Percentiles rank a stretch among this genome's conserved stretches.
phyloP scores from a whole-genome alignment of 2,888 invertebrate species.

The Hirtodrosophila trivittata region DNA sequence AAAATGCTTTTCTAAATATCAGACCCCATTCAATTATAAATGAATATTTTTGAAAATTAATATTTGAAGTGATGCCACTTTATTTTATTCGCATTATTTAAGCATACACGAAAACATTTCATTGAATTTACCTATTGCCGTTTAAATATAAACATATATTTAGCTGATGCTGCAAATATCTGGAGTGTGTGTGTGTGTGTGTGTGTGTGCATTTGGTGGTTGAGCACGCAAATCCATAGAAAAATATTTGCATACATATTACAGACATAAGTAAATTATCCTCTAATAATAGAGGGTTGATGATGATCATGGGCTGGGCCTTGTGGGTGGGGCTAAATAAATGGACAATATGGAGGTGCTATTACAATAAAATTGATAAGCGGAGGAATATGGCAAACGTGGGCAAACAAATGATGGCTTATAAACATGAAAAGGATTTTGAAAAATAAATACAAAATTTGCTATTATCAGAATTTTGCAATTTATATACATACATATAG shows the following conservation, averaged over 20 bases:
- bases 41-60: too few species aligned
- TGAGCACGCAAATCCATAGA: too few species aligned
- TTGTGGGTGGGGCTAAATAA: background rate
- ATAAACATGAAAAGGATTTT: slow-evolving; percentile 54
- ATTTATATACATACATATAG: slow-evolving; percentile 63
- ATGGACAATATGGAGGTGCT: slow-evolving; percentile 23
- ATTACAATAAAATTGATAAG: slow-evolving; percentile 55
- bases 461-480: slow-evolving; percentile 58
- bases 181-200: too few species aligned
- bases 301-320: slow-evolving; percentile 1
- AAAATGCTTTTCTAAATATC: too few species aligned
- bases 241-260: slow-evolving; percentile 36
- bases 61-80: too few species aligned
- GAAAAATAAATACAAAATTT: slow-evolving; percentile 45
- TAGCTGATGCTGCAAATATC: too few species aligned
- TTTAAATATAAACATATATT: too few species aligned
- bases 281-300: background rate
- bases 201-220: too few species aligned
- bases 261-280: slow-evolving; percentile 9
- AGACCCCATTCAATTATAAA: too few species aligned
- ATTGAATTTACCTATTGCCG: too few species aligned
- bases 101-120: too few species aligned
- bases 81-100: too few species aligned
- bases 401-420: slow-evolving; percentile 51
- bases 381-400: slow-evolving; percentile 25